A percentile compares a stretch with the other conserved stretches of the same genome.
phyloP scores from a whole-genome alignment of 1,140 invertebrate species.

The Chrysopa pallens region DNA sequence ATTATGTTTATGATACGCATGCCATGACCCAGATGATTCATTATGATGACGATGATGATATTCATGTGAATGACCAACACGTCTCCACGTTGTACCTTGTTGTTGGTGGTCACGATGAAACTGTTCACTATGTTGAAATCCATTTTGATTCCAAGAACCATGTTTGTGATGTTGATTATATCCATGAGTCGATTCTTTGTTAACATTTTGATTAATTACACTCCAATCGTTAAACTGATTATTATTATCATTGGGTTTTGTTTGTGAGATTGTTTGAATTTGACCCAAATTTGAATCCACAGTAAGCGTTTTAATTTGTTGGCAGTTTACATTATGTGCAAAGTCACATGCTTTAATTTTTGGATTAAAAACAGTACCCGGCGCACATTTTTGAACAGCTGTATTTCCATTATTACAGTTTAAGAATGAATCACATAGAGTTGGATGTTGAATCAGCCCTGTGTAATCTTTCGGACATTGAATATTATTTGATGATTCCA shows the following conservation, averaged over 20 bases:
- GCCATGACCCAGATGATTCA: too few relatives aligned
- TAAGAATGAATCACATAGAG: conserved; percentile 26
- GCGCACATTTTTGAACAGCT: conserved; percentile 21
- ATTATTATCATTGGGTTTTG: neutral
- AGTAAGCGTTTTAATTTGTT: too few relatives aligned
- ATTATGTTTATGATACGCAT: too few relatives aligned
- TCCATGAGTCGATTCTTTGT: neutral
- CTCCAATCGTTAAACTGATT: neutral
- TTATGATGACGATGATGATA: too few relatives aligned
- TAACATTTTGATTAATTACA: neutral
- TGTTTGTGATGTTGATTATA: too few relatives aligned
- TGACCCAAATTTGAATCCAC: neutral
- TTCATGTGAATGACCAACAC: too few relatives aligned
- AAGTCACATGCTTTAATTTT: conserved; percentile 21
- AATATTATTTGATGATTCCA: too few relatives aligned
- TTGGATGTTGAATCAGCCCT: conserved; percentile 20
- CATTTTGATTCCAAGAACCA: too few relatives aligned
- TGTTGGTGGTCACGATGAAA: too few relatives aligned
- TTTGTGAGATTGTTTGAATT: conserved; percentile 1
- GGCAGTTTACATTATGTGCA: conserved; percentile 15
- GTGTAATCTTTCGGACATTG: conserved; percentile 6
- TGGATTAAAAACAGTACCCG: conserved; percentile 25
- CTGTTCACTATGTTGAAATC: too few relatives aligned
- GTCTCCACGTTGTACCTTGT: too few relatives aligned
- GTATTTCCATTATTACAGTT: conserved; percentile 23